Percentiles rank a stretch among this genome's conserved stretches.
Evolutionary conservation across 2,113 vertebrate species (phyloP).

Genomic region (Gymnorhina tibicen): DNA sequence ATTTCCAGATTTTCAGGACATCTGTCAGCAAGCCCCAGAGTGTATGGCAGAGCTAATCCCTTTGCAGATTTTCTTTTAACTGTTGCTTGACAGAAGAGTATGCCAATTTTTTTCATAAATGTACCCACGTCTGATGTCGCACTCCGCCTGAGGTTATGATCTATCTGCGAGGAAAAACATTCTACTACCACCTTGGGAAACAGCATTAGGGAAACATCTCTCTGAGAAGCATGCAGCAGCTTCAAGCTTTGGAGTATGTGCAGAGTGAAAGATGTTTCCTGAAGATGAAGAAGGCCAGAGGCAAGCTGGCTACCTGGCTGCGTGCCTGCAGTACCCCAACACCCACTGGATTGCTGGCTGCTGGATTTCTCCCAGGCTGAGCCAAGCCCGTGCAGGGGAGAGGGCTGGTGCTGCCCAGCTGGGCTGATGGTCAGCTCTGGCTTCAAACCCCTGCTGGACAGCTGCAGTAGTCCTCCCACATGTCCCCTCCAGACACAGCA

Average conservation of each 20-base stretch:
- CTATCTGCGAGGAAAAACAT: constrained; percentile 18
- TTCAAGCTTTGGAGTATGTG: not conserved
- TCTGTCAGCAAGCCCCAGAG: constrained; percentile 57
- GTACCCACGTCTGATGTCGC: not conserved
- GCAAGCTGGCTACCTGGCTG: accelerated
- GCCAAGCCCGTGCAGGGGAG: not conserved
- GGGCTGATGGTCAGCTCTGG: not conserved
- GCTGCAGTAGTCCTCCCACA: not conserved
- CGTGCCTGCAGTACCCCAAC: not conserved
- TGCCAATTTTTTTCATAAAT: constrained; percentile 14
- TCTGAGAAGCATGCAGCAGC: not conserved
- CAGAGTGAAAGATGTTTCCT: not conserved
- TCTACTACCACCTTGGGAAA: not conserved
- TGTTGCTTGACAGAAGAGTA: constrained; percentile 37
- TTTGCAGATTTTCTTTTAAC: constrained; percentile 66
- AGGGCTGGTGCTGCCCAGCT: not conserved
- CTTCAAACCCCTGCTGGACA: not conserved
- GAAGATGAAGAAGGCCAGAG: not conserved
- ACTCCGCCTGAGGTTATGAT: not conserved
- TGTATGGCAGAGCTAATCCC: constrained; percentile 56
- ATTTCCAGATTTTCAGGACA: constrained; percentile 68
- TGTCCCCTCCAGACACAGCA: not conserved
- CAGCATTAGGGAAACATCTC: not conserved
- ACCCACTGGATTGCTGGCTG: not conserved
- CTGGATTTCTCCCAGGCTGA: not conserved